A percentile compares a stretch with the other conserved stretches of the same genome.
Evolutionary conservation across 2,797 vertebrate genomes (phyloP).

Genomic region (Macropus fuliginosus): DNA sequence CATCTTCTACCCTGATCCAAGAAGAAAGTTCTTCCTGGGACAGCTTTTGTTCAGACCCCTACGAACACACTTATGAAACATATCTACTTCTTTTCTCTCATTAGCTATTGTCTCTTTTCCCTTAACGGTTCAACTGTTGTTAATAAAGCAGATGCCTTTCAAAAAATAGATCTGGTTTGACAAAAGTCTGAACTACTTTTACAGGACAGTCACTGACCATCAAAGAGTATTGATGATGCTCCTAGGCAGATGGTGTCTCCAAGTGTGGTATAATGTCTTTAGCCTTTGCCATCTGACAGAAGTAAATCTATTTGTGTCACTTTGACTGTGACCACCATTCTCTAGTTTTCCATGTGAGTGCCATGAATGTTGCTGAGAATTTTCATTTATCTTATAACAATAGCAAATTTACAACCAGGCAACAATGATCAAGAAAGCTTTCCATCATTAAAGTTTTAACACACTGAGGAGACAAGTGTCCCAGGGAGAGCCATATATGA

Average conservation of each 20-base stretch:
- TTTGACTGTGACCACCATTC: conserved; percentile 67
- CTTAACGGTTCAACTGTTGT: conserved; percentile 72
- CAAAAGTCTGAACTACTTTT: conserved; percentile 69
- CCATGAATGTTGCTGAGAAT: neutral
- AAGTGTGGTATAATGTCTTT: conserved; percentile 62
- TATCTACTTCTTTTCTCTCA: conserved; percentile 82
- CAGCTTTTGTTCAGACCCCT: conserved; percentile 79
- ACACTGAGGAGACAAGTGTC: neutral
- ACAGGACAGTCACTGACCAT: conserved; percentile 66
- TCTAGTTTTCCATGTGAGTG: conserved; percentile 62
- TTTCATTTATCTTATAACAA: neutral
- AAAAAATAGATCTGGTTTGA: conserved; percentile 71
- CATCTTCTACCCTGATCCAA: conserved; percentile 11
- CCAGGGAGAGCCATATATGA: neutral
- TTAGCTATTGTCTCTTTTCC: conserved; percentile 76
- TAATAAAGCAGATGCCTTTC: conserved; percentile 70
- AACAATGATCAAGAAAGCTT: neutral
- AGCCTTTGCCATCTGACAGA: conserved; percentile 62
- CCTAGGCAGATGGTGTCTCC: conserved; percentile 57
- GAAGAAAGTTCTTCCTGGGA: conserved; percentile 67
- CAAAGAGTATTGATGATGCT: conserved; percentile 71
- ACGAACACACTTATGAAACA: conserved; percentile 82
- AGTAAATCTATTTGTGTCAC: conserved; percentile 60
- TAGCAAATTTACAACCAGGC: neutral
- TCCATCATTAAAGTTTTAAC: neutral